Base-by-base conservation (phyloP, 2,888 invertebrate species). In the Himalopsyche tibetana region DNA sequence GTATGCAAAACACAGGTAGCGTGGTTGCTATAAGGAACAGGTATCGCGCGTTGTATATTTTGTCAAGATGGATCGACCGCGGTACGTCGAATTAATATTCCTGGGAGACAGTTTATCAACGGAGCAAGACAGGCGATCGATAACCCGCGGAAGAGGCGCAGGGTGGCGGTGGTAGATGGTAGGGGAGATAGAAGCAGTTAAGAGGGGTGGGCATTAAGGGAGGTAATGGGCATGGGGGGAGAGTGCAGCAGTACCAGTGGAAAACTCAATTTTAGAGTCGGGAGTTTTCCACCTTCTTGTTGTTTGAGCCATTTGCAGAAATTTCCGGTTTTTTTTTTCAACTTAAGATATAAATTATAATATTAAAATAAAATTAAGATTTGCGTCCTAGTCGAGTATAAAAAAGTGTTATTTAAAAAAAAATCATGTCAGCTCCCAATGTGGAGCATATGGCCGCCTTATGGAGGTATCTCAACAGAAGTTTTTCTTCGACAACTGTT, bases 31-130 rank as follows among this genome's bases (percentile, higher is more conserved):
- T 28, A 63, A 63, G 6, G 19, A 9, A 8, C 63, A 63, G 19
- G 63, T 63, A 63, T 51, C 51, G 51, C 15, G 15, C 51, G 12
- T 51, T 15, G 15, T 15, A 51, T 63, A 28, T 63, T 80, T 36
- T 42, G 80, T 36, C 80, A 80, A 80, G 80, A 80, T 36, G 80
- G 80, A 80, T 40, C 80, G 86, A 83, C 83, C 83, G 83, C 83
- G 83, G 83, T 15, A 80, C 86, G 36, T 55, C 84, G 84, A 82
- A 84, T 86, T 86, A 84, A 86, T 84, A 86, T 86, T 82, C 83
- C 84, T 81, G 81, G 28, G 63, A 86, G 86, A 84, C 86, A 84
- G 86, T 86, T 84, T 86, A 86, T 86, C 86, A 86, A 84, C 74
- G 83, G 83, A 83, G 84, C 56, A 51, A 79, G 83, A 40, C 63